phyloP scores from a whole-genome alignment of 2,797 vertebrate genomes.

The Pogoniulus pusillus region DNA sequence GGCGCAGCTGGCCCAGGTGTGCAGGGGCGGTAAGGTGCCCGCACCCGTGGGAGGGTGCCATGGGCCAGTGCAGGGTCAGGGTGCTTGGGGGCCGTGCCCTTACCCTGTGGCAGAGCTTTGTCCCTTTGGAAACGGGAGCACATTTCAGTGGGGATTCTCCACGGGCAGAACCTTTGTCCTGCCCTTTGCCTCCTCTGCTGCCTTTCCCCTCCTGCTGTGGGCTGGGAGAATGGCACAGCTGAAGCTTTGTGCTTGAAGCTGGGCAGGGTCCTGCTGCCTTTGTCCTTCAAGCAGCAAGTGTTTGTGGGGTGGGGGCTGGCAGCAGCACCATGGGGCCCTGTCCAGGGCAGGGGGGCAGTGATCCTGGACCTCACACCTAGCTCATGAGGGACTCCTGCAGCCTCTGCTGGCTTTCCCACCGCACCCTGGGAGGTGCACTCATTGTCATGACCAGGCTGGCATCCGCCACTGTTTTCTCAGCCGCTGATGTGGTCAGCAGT shows the following conservation, averaged over 20 bases:
- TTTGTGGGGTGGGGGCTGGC: neutral
- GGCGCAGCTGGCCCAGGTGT: accelerated
- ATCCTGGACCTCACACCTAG: neutral
- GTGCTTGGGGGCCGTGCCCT: neutral
- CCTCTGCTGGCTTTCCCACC: neutral
- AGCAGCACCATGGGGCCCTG: accelerated
- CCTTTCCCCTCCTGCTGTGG: neutral
- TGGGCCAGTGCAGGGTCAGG: neutral
- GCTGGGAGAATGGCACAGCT: neutral
- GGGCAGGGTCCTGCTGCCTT: neutral
- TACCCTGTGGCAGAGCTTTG: neutral
- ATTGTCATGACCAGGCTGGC: accelerated
- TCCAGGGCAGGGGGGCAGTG: no score
- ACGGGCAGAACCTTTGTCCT: accelerated
- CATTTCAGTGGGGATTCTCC: accelerated
- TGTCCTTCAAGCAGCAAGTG: neutral
- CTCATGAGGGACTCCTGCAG: accelerated
- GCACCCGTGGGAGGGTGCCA: neutral
- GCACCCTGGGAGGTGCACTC: accelerated
- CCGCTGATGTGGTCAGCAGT: neutral
- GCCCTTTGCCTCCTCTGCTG: accelerated
- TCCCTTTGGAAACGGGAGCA: neutral
- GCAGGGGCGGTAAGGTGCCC: accelerated
- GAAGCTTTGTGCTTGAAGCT: accelerated
- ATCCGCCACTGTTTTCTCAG: accelerated